Base-by-base conservation (phyloP, 2,888 invertebrate species). In the Imbricaverruca yamaguchii region DNA sequence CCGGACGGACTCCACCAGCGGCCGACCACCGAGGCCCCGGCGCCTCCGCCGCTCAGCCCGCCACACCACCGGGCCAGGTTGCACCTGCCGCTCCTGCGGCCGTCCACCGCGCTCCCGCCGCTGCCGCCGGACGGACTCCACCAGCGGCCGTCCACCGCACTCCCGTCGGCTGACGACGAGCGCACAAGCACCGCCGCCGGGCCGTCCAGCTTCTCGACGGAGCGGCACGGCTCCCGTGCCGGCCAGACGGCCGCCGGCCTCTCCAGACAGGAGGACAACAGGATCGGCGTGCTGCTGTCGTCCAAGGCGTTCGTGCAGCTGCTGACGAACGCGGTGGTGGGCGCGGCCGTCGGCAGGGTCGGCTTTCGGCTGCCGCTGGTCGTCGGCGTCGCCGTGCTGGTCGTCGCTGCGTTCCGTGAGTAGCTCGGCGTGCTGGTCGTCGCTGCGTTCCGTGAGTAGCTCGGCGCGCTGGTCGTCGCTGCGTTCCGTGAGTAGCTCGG, bases 281-380 rank as follows among this genome's bases (percentile, higher is more conserved):
- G 55, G 15, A 61, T 87, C 12, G 88, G 88, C 0, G 85, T 87
- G 84, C 84, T 89, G 67, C 86, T 89, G 81, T 92, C 94, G 63
- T 93, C 93, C 81, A 93, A 94, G 88, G 94, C 94, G 53, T 88
- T 94, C 83, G 92, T 94, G 9, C 94, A 95, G 87, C 89, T 95
- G 81, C 88, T 92, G 82, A 90, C 91, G 85, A 94, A 94, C 86
- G 93, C 94, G 3, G 88, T 93, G 69, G 90, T 94, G 69, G 94
- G 94, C 59, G 90, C 90, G 83, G 86, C 93, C 80, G 92, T 92
- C 7, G 89, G 89, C 80, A 90, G 89, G 84, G 87, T 91, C 82
- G 93, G 93, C 55, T 93, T 92, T 86, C 89, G 91, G 80, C 87
- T 91, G 80, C 92, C 93, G 0, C 88, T 93, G 83, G 89, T 93